Evolutionary conservation across 2,888 invertebrate species (phyloP).

Genomic region (Parasteatoda lunata): DNA sequence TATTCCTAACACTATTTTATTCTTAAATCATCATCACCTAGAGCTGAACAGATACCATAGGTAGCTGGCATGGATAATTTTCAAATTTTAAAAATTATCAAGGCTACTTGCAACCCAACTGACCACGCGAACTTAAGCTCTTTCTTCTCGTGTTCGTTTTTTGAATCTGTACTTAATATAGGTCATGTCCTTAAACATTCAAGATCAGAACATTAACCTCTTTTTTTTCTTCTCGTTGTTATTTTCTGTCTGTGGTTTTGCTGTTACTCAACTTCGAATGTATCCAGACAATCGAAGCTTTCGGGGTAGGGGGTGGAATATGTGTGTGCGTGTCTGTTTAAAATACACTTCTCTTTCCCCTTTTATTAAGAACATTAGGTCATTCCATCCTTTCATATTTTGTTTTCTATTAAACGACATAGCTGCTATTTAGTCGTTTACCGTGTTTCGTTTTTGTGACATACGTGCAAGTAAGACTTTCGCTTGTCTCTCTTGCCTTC

Average conservation of each 20-base stretch:
- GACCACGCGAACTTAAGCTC: too few relatives aligned
- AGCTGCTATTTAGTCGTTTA: too few relatives aligned
- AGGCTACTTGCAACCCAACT: too few relatives aligned
- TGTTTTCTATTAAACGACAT: too few relatives aligned
- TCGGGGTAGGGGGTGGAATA: background rate
- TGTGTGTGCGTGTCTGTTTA: background rate
- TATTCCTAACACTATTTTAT: too few relatives aligned
- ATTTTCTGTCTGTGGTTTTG: background rate
- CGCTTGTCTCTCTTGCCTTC: too few relatives aligned
- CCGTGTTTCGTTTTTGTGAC: too few relatives aligned
- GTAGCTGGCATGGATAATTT: too few relatives aligned
- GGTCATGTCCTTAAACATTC: slow-evolving; percentile 1
- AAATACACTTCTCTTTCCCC: background rate
- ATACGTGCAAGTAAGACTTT: too few relatives aligned
- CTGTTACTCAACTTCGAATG: background rate
- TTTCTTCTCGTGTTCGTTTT: background rate
- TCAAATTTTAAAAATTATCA: too few relatives aligned
- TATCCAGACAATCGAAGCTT: background rate
- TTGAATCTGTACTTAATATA: background rate
- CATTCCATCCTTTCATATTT: background rate
- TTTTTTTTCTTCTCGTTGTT: background rate
- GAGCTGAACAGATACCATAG: too few relatives aligned
- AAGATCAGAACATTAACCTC: slow-evolving; percentile 5
- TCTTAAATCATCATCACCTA: too few relatives aligned
- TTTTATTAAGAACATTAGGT: background rate